phyloP scores from a whole-genome alignment of 2,113 vertebrate genomes.

The Ia io region DNA sequence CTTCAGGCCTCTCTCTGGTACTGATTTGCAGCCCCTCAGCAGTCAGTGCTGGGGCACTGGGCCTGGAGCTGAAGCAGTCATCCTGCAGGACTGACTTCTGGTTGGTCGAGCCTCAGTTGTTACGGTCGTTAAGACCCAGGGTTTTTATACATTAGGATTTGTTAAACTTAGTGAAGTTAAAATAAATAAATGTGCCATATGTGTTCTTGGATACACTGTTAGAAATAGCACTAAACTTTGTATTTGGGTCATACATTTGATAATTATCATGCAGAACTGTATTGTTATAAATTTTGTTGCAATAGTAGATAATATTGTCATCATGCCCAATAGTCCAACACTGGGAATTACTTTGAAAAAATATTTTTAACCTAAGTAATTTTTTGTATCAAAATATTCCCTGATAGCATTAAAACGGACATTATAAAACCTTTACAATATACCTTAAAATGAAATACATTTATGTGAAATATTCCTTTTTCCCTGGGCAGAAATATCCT shows the following conservation, averaged over 20 bases:
- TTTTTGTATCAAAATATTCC: not conserved
- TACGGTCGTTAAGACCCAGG: too few species aligned
- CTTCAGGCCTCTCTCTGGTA: too few species aligned
- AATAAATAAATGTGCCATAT: not conserved
- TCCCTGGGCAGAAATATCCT: conserved; percentile 37
- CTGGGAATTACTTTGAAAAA: not conserved
- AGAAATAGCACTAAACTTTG: not conserved
- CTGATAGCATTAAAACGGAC: not conserved
- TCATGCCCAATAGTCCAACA: not conserved
- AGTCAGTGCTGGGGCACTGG: too few species aligned
- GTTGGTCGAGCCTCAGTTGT: too few species aligned
- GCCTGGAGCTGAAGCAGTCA: too few species aligned
- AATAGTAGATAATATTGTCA: not conserved
- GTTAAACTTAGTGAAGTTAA: not conserved
- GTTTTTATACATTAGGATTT: not conserved
- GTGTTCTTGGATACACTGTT: not conserved
- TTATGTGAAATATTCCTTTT: conserved; percentile 32
- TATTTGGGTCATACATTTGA: not conserved
- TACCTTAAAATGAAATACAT: conserved; percentile 15
- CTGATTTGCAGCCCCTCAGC: too few species aligned
- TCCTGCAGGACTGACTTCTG: too few species aligned
- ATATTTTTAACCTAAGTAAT: not conserved
- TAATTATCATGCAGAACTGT: not conserved
- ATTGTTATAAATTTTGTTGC: not conserved
- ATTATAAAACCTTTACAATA: not conserved